Evolutionary conservation across 2,113 vertebrate genomes (phyloP).

Genomic region (Arizona elegans): DNA sequence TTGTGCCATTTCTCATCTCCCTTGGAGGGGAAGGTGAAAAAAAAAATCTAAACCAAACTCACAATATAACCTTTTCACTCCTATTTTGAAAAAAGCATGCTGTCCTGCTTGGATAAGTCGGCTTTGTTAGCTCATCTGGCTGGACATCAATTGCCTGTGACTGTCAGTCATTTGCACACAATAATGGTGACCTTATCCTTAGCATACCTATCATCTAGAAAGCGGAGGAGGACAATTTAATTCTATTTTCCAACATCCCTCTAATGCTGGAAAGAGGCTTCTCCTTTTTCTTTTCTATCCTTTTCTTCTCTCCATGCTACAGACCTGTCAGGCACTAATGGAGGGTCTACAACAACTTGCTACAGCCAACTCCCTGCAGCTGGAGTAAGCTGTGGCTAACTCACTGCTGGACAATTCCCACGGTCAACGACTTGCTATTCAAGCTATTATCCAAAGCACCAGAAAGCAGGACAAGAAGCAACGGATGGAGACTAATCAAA

Average conservation of each 20-base stretch:
- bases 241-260: constrained; percentile 14
- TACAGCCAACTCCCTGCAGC: background rate
- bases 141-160: background rate
- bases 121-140: background rate
- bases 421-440: no score
- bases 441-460: no score
- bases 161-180: fast-evolving
- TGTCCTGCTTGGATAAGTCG: background rate
- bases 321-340: background rate
- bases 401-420: background rate
- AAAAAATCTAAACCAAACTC: background rate
- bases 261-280: background rate
- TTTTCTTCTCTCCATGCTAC: background rate
- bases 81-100: background rate
- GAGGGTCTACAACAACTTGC: background rate
- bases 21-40: background rate
- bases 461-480: no score
- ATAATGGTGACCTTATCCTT: background rate
- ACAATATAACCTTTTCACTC: background rate
- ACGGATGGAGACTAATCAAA: no score
- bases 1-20: background rate
- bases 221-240: constrained; percentile 3
- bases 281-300: background rate
- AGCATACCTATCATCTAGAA: background rate
- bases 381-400: no score